Evolutionary conservation across 2,797 vertebrate genomes (phyloP).

Genomic region (Mormyrops attenuatus): DNA sequence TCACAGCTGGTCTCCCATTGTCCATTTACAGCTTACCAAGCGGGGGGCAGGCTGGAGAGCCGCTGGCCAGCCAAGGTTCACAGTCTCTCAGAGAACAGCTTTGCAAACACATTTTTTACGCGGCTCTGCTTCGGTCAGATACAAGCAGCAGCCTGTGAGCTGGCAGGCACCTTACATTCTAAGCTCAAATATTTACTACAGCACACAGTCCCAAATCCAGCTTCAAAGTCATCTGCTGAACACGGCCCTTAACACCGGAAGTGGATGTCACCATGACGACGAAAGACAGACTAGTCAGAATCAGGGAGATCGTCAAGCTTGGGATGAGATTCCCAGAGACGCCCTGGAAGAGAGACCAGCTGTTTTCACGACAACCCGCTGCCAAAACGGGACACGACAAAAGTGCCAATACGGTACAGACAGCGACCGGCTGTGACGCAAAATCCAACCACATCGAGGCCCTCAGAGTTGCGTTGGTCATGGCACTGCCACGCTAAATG

Average conservation of each 20-base stretch:
- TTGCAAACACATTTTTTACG: not conserved
- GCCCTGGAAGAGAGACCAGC: not conserved
- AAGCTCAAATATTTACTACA: not conserved
- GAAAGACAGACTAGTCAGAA: not conserved
- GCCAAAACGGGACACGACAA: not conserved
- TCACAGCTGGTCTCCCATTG: not conserved
- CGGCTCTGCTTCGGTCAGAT: not conserved
- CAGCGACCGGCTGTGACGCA: not conserved
- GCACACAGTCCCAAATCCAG: not conserved
- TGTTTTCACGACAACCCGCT: not conserved
- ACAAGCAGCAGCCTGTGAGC: not conserved
- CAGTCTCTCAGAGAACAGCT: not conserved
- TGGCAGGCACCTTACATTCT: not conserved
- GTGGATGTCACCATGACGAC: no score
- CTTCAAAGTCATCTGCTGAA: not conserved
- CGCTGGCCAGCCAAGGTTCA: not conserved
- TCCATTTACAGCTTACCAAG: not conserved
- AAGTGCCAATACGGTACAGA: not conserved
- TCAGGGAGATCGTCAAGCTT: not conserved
- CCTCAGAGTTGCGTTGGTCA: not conserved
- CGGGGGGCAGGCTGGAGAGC: not conserved
- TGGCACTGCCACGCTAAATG: not conserved
- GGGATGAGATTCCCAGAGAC: not conserved
- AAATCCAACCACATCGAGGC: not conserved
- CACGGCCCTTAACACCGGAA: not conserved